Evolutionary conservation across 2,797 vertebrate species (phyloP).

Genomic region (Xiphorhynchus erythropygius): DNA sequence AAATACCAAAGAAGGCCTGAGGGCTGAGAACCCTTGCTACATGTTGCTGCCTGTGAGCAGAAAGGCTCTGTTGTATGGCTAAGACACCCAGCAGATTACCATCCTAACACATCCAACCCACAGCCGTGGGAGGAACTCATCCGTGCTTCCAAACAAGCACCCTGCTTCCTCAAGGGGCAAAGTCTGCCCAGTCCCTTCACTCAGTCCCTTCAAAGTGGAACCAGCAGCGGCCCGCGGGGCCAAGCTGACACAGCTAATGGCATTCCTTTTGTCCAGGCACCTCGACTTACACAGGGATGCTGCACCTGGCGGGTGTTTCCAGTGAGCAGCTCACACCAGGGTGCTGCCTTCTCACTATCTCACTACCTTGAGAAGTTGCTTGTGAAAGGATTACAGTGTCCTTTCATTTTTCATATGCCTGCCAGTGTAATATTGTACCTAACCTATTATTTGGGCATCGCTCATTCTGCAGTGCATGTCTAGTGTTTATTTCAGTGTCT

Average conservation of each 20-base stretch:
- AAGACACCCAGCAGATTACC: not conserved
- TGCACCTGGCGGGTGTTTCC: not conserved
- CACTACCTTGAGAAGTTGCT: conserved; percentile 1
- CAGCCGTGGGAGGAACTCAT: fast-evolving
- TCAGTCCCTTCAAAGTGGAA: not conserved
- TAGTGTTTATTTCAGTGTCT: conserved; percentile 69
- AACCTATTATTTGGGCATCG: conserved; percentile 23
- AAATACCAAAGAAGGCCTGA: not conserved
- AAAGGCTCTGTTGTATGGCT: not conserved
- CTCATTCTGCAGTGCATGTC: conserved; percentile 1
- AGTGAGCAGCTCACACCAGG: not conserved
- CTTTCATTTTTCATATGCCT: conserved; percentile 24
- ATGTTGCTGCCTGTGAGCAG: not conserved
- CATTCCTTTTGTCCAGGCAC: not conserved
- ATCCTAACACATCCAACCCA: not conserved
- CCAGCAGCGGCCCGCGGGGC: fast-evolving
- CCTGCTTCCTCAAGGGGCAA: not conserved
- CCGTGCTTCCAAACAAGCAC: fast-evolving
- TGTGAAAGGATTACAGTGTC: not conserved
- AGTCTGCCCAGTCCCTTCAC: fast-evolving
- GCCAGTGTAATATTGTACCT: not conserved
- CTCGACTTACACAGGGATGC: not conserved
- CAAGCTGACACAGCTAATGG: not conserved
- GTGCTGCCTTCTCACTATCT: not conserved
- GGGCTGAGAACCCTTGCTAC: not conserved